A percentile compares a stretch with the other conserved stretches of the same genome.
Evolutionary conservation across 1,140 invertebrate species (phyloP).

Genomic region (Helicoverpa armigera): DNA sequence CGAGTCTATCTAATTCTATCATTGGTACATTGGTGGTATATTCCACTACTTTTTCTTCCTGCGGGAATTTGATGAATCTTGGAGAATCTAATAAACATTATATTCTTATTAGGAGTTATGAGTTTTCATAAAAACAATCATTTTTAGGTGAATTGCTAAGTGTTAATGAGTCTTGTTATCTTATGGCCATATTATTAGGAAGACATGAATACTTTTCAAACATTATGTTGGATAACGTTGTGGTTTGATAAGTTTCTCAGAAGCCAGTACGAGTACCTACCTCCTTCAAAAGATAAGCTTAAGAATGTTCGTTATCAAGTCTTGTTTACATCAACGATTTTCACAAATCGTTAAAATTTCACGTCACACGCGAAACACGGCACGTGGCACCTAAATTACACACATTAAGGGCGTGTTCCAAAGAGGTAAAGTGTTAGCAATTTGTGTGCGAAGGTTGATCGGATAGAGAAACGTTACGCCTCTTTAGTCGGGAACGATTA

Average conservation of each 20-base stretch:
- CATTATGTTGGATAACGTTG: background rate
- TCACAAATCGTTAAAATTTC: conserved; percentile 41
- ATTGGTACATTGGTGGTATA: background rate
- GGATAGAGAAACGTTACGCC: no score
- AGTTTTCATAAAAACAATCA: background rate
- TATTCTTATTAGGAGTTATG: background rate
- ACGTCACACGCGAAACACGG: conserved; percentile 15
- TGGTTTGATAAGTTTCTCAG: background rate
- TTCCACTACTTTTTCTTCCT: background rate
- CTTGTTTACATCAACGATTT: conserved; percentile 9
- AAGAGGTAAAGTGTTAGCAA: background rate
- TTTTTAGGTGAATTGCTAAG: background rate
- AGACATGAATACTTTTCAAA: no score
- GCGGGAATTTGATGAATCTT: background rate
- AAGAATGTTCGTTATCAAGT: conserved; percentile 8
- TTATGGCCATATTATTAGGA: no score
- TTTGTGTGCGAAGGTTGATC: background rate
- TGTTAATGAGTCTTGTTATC: background rate
- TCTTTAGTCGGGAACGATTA: background rate
- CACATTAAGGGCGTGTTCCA: conserved; percentile 32
- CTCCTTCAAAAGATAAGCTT: conserved; percentile 18
- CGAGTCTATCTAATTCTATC: background rate
- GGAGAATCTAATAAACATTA: background rate
- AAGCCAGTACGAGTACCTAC: background rate
- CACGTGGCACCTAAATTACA: conserved; percentile 28